A percentile compares a stretch with the other conserved stretches of the same genome.
Conservation (phyloP, 2,797 vertebrate species). For the Lycodopsis pacificus region DNA sequence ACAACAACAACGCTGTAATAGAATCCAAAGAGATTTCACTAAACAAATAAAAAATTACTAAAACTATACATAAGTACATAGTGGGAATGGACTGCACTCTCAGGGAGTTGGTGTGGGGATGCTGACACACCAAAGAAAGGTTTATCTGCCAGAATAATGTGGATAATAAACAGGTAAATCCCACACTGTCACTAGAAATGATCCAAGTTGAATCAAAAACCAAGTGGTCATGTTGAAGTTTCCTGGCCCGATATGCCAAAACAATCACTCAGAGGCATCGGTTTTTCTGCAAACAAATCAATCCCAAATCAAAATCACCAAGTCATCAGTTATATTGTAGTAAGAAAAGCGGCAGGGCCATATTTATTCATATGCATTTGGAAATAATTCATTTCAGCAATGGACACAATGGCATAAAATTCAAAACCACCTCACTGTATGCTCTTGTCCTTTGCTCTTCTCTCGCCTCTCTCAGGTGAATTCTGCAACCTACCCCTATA, state of each 20-base stretch:
- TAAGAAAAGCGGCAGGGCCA: not conserved
- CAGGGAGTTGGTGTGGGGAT: not conserved
- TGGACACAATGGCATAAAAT: not conserved
- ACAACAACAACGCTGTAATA: not conserved
- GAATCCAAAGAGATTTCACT: not conserved
- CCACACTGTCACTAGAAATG: not conserved
- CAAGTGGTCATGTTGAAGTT: not conserved
- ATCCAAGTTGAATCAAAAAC: not conserved
- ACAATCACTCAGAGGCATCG: not conserved
- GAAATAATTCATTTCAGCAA: not conserved
- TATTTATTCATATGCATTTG: not conserved
- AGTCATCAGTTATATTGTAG: not conserved
- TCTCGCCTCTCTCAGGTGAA: slow-evolving; percentile 85
- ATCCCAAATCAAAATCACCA: not conserved
- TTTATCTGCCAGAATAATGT: not conserved
- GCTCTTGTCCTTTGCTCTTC: not conserved
- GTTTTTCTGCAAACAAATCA: not conserved
- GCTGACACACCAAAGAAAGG: not conserved
- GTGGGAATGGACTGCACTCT: not conserved
- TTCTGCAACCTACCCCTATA: slow-evolving; percentile 99
- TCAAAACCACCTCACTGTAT: not conserved
- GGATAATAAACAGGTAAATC: not conserved
- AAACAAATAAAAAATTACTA: not conserved
- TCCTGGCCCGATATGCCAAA: not conserved
- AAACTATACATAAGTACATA: not conserved